Base-by-base conservation (phyloP, 2,888 invertebrate species). In the Girardia tigrina region DNA sequence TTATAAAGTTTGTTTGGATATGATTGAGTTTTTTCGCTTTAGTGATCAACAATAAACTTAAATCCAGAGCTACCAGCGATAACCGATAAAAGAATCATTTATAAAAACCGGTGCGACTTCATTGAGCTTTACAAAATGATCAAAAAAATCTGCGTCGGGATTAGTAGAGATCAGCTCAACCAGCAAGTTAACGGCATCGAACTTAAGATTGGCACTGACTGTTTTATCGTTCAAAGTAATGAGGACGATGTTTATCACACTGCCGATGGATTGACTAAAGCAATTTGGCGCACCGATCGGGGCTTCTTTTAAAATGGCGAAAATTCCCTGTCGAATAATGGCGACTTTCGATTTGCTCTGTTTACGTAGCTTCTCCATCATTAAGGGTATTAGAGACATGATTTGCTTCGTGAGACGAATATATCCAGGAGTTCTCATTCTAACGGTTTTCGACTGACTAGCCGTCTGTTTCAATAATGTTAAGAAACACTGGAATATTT, bases 11-110 rank as follows among this genome's bases (percentile, higher is more conserved):
- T 4, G 56, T 56, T 56, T 56, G 56, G 23, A 56, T 56, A 16
- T 56, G 56, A 56, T 56, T 23, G n/a, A 56, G 4, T 56, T 56
- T 56, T 56, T n/a, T 56, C 6, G 56, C 56, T 56, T 16, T 56
- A 4, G n/a, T 56, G 23, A 56, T 56, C 56, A 56, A 56, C 23
- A 56, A 56, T 56, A 56, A 56, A 20, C 20, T 56, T 2, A 56
- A n/a, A 56, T 56, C 56, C 23, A 56, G 23, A 56, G 56, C n/a
- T 56, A 20, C 56, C 23, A 56, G 23, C 4, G 56, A 56, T 23
- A 56, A 56, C 20, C 56, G 56, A 56, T 56, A 56, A n/a, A 56
- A 56, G 56, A 56, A 56, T 56, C 56, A 56, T 56, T 56, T 23
- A 56, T 56, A n/a, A 56, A 56, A 20, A 56, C 56, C 23, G 23